Evolutionary conservation across 2,888 invertebrate genomes (phyloP).

Genomic region (Agelastica alni): DNA sequence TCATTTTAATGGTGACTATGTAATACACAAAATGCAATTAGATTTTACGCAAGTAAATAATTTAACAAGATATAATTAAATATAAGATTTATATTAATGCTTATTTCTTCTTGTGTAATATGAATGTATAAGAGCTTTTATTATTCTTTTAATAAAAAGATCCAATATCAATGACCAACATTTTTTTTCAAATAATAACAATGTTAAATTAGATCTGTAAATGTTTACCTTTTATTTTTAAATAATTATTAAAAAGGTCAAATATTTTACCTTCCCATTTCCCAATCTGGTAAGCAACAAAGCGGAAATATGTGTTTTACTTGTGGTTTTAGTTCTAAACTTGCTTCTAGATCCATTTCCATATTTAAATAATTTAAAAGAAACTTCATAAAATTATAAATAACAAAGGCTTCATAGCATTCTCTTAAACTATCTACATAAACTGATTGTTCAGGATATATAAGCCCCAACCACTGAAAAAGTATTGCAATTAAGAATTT

Average conservation of each 20-base stretch:
- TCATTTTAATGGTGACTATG: neutral
- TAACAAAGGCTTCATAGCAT: conserved; percentile 97
- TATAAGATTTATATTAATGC: too few species aligned
- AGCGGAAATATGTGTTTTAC: conserved; percentile 89
- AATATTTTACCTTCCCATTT: conserved; percentile 78
- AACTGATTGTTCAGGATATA: conserved; percentile 85
- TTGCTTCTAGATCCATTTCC: conserved; percentile 83
- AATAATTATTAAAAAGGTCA: neutral
- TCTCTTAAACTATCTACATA: conserved; percentile 92
- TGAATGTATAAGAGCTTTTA: too few species aligned
- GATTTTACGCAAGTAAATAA: too few species aligned
- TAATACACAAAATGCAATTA: neutral
- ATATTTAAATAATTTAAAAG: conserved; percentile 87
- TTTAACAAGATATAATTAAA: too few species aligned
- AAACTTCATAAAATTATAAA: conserved; percentile 97
- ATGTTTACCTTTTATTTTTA: neutral
- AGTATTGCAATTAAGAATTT: neutral
- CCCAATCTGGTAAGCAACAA: conserved; percentile 90
- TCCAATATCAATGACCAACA: neutral
- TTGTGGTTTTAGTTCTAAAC: conserved; percentile 80
- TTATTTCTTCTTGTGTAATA: too few species aligned
- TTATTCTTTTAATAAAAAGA: too few species aligned
- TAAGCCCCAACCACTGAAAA: conserved; percentile 81
- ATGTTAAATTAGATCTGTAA: too few species aligned
- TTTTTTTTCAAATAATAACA: neutral